phyloP scores from a whole-genome alignment of 2,113 vertebrate genomes.

The Myanophis thanlyinensis region DNA sequence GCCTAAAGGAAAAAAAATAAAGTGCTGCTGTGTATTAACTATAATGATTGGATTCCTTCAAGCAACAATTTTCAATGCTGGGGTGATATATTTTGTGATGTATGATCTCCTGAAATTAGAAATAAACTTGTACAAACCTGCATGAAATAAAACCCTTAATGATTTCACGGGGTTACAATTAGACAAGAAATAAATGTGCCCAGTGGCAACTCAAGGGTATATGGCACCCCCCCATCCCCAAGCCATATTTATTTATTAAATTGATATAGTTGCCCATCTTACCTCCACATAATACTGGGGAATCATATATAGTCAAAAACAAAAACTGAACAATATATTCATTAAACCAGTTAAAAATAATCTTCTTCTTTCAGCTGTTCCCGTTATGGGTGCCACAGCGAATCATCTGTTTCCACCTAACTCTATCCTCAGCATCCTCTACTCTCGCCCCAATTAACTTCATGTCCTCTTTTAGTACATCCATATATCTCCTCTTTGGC shows the following conservation, averaged over 20 bases:
- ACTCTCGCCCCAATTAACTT: too few relatives aligned
- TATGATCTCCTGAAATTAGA: not conserved
- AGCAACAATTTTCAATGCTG: not conserved
- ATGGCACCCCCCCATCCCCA: not conserved
- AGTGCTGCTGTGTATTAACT: not conserved
- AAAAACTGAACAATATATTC: not conserved
- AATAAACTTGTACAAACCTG: not conserved
- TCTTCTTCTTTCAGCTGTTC: too few relatives aligned
- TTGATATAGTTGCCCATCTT: not conserved
- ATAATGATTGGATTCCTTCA: not conserved
- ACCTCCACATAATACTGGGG: not conserved
- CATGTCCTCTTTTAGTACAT: too few relatives aligned
- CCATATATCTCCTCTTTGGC: too few relatives aligned
- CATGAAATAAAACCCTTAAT: not conserved
- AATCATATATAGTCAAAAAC: not conserved
- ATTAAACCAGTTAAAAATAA: not conserved
- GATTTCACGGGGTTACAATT: not conserved
- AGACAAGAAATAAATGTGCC: not conserved
- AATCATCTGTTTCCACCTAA: too few relatives aligned
- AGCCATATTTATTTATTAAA: not conserved
- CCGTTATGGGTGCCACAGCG: too few relatives aligned
- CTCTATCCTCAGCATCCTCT: too few relatives aligned
- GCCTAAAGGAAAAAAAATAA: not conserved
- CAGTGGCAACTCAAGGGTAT: not conserved
- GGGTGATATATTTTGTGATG: not conserved